Evolutionary conservation across 2,113 vertebrate genomes (phyloP).

Genomic region (Poeciliopsis retropinna): DNA sequence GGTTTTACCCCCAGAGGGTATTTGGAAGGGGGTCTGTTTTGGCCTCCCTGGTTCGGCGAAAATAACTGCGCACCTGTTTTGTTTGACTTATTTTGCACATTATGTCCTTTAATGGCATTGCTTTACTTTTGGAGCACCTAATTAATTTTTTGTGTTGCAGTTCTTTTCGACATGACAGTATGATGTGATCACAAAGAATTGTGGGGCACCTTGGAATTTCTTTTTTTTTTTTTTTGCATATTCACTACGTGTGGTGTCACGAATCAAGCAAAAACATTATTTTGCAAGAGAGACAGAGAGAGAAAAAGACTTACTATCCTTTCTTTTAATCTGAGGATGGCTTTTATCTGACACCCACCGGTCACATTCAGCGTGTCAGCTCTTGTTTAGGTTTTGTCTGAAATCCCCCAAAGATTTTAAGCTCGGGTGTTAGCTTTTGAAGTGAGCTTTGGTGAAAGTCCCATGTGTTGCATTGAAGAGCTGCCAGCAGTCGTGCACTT

Average conservation of each 20-base stretch:
- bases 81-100: not conserved
- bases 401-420: slow-evolving; percentile 36
- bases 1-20: slow-evolving; percentile 19
- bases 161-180: not conserved
- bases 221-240: too few relatives aligned
- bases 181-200: not conserved
- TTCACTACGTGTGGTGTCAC: not conserved
- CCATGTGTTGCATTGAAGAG: slow-evolving; percentile 45
- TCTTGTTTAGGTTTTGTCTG: slow-evolving; percentile 45
- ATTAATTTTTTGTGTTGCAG: not conserved
- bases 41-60: not conserved
- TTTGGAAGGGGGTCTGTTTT: not conserved
- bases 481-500: slow-evolving; percentile 46
- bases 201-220: not conserved
- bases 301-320: not conserved
- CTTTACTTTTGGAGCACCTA: not conserved
- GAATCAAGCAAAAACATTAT: not conserved
- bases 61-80: not conserved
- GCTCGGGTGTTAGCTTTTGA: slow-evolving; percentile 57
- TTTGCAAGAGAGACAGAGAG: not conserved
- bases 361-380: slow-evolving; percentile 30
- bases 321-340: slow-evolving; percentile 19
- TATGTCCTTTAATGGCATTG: not conserved
- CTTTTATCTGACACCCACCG: slow-evolving; percentile 41
- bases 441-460: slow-evolving; percentile 63